phyloP scores from a whole-genome alignment of 1,140 invertebrate species.

The Schlechtendalia chinensis region DNA sequence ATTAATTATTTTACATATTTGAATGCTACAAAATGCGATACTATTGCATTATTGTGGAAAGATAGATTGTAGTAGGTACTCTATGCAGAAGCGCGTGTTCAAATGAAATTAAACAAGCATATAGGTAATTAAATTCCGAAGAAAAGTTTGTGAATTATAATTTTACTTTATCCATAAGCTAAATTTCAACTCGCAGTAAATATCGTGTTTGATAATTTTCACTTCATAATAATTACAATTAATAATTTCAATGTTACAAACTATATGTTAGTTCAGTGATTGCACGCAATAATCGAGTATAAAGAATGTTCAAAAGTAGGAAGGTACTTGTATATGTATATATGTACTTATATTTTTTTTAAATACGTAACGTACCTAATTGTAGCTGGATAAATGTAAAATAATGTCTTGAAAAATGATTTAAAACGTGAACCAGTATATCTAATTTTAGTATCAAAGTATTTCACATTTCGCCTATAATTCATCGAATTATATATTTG shows the following conservation, averaged over 20 bases:
- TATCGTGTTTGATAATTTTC: not conserved
- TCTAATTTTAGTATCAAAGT: too few species aligned
- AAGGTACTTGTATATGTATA: too few species aligned
- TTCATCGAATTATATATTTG: too few species aligned
- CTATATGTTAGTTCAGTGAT: not conserved
- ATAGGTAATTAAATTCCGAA: slow-evolving; percentile 8
- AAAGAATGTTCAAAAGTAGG: not conserved
- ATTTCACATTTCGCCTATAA: too few species aligned
- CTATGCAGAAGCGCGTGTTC: not conserved
- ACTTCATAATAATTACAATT: not conserved
- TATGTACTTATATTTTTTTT: not conserved
- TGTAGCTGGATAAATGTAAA: not conserved
- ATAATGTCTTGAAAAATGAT: not conserved
- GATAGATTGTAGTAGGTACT: not conserved
- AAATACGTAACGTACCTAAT: not conserved
- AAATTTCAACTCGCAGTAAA: not conserved
- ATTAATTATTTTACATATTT: slow-evolving; percentile 7
- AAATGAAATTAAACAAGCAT: not conserved
- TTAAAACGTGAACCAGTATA: not conserved
- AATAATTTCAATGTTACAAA: not conserved
- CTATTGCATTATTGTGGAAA: not conserved
- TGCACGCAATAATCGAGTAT: not conserved
- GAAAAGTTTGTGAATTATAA: slow-evolving; percentile 26
- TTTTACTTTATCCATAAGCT: not conserved
- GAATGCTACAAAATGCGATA: not conserved